phyloP scores from a whole-genome alignment of 2,888 invertebrate genomes.

The Dynastes tityus region DNA sequence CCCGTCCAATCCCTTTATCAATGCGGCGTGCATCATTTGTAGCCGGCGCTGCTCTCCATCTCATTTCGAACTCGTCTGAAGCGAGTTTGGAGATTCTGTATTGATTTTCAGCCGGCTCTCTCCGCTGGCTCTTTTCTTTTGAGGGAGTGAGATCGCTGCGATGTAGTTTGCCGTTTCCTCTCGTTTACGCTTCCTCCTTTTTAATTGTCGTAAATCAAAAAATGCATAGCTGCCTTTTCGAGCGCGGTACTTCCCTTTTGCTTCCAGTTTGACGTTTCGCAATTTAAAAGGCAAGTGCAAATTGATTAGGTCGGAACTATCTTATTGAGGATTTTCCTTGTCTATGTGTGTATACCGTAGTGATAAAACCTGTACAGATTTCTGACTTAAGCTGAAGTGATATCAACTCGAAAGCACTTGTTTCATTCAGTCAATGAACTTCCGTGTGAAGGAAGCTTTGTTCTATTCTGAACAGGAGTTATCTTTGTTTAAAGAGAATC shows the following conservation, averaged over 20 bases:
- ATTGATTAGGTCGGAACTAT: too few species aligned
- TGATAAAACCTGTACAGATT: too few species aligned
- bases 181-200: constrained; percentile 18
- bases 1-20: not conserved
- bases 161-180: constrained; percentile 6
- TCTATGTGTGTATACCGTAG: too few species aligned
- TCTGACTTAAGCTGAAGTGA: too few species aligned
- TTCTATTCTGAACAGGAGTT: not conserved
- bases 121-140: constrained; percentile 2
- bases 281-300: too few species aligned
- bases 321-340: not conserved
- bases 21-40: not conserved
- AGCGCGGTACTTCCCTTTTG: constrained; percentile 5
- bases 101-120: constrained; percentile 16
- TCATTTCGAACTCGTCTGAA: constrained; percentile 13
- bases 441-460: not conserved
- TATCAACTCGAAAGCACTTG: too few species aligned
- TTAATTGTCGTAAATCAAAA: constrained; percentile 25
- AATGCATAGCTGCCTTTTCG: not conserved
- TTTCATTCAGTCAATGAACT: too few species aligned
- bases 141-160: not conserved
- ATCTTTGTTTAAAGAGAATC: not conserved
- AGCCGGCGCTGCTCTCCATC: not conserved
- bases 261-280: not conserved
- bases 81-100: constrained; percentile 9